phyloP scores from a whole-genome alignment of 2,888 invertebrate genomes.

The Xylocampa areola region DNA sequence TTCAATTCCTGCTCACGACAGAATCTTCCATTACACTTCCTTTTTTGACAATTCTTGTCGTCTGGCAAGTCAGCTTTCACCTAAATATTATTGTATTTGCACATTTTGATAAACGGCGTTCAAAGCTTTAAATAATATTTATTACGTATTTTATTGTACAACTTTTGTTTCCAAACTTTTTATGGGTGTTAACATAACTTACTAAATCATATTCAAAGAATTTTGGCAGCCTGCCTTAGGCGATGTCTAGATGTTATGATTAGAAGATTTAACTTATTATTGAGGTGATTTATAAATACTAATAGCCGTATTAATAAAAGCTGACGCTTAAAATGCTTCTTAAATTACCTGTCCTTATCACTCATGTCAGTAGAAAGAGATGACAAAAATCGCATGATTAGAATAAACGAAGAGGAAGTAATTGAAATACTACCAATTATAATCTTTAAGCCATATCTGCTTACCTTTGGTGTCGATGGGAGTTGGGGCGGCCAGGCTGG shows the following conservation, averaged over 20 bases:
- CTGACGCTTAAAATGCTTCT: too few relatives aligned
- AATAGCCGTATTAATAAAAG: not conserved
- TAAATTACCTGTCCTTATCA: too few relatives aligned
- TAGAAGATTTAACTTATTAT: not conserved
- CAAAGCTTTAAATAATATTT: not conserved
- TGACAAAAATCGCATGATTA: too few relatives aligned
- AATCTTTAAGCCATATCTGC: not conserved
- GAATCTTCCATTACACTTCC: too few relatives aligned
- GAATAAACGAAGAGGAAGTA: too few relatives aligned
- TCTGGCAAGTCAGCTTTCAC: too few relatives aligned
- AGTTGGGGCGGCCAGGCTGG: constrained; percentile 79
- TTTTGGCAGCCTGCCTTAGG: not conserved
- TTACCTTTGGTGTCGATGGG: constrained; percentile 88
- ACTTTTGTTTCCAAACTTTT: not conserved
- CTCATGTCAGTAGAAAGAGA: too few relatives aligned
- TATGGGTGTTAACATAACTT: not conserved
- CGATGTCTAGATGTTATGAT: not conserved
- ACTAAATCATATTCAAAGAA: not conserved
- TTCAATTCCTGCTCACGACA: too few relatives aligned
- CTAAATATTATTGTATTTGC: too few relatives aligned
- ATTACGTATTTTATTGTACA: not conserved
- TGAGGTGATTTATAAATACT: not conserved
- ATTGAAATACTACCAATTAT: too few relatives aligned
- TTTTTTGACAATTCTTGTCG: too few relatives aligned
- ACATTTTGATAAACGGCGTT: too few relatives aligned